Evolutionary conservation across 2,888 invertebrate species (phyloP), one percentile per base, ranked within the genome.

Genomic region (Eristalis tenax): DNA sequence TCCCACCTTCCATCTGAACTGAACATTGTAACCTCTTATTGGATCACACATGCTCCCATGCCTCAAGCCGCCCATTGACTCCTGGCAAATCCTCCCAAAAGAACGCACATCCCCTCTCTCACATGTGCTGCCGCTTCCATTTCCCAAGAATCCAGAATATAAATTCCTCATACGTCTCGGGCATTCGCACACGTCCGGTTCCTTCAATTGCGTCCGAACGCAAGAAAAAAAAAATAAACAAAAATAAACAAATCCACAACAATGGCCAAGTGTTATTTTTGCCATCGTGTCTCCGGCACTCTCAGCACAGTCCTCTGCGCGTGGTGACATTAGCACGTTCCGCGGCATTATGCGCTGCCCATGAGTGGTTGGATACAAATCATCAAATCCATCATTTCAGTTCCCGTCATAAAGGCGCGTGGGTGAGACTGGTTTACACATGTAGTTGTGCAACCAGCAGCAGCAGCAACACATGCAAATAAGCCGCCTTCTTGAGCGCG

Each of bases 381-480:
- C 77, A 86, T 75, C 71, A 10, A 50, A 70, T 83, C 86, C 78
- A 78, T 79, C 77, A 64, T 43, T n/a, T n/a, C 59, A 63, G 22
- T 57, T 22, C 50, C 43, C 57, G 38, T 83, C 86, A 86, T 74
- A 78, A 65, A 43, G 22, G 26, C 32, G 64, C 32, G 70, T 86
- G 78, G 83, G 82, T 28, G 84, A 76, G 3, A 35, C 56, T 35
- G 64, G 78, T 56, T 35, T 78, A 38, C 26, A 2, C 18, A 18
- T 18, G 50, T 18, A 50, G 59, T 56, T 50, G 15, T 50, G 50
- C 50, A 50, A 69, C 32, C 64, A 82, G n/a, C n/a, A 73, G 73
- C 82, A 74, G 77, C 10, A 73, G 77, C 82, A 77, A 82, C 6
- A 6, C 32, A 32, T 32, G 82, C 82, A 85, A 85, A 85, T 85